Evolutionary conservation across 2,113 vertebrate species (phyloP), one percentile per base, ranked within the genome.

Genomic region (Albula glossodonta): DNA sequence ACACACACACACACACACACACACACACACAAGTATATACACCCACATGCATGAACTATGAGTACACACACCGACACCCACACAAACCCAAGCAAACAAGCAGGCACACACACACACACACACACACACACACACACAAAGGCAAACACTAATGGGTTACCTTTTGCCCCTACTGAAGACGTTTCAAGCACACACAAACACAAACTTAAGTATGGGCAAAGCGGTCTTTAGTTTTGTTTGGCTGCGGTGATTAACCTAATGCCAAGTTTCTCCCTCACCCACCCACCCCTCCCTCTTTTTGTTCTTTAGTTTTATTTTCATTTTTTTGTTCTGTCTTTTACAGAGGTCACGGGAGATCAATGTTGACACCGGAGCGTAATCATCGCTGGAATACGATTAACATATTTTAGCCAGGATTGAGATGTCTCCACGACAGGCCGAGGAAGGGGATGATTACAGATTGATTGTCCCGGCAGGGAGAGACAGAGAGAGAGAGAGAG

Each of bases 351-450:
- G 90, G 92, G 94, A 94, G 94, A 95, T 95, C 94, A 94, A 93
- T 95, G 93, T 94, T 93, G 93, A 93, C 92, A 91, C 91, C 87
- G 87, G 88, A 88, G 93, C 88, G 89, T 91, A 95, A 94, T 95
- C 93, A 95, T 93, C 90, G 88, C 81, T 88, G 91, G 92, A 95
- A 96, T 94, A 94, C 91, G 90, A 96, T 96, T 95, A 94, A 93
- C 94, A 96, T 95, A 94, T 93, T 49, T 93, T 94, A 94, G 91
- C 86, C 81, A 86, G 89, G 78, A 94, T 95, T 95, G 94, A 95
- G 93, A 93, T 91, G 92, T 94, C 91, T 93, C 86, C 80, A 90
- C 91, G 91, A 90, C 91, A 91, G 89, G 89, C 87, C 85, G 77
- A 87, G 79, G 87, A 85, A 83, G 89, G 89, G 83, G 86, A 87